A percentile compares a stretch with the other conserved stretches of the same genome.
These are phyloP conservation scores for Bombus affinis DNA, from an alignment of 1,140 invertebrate species.

Conservation along the genomic window DNA sequence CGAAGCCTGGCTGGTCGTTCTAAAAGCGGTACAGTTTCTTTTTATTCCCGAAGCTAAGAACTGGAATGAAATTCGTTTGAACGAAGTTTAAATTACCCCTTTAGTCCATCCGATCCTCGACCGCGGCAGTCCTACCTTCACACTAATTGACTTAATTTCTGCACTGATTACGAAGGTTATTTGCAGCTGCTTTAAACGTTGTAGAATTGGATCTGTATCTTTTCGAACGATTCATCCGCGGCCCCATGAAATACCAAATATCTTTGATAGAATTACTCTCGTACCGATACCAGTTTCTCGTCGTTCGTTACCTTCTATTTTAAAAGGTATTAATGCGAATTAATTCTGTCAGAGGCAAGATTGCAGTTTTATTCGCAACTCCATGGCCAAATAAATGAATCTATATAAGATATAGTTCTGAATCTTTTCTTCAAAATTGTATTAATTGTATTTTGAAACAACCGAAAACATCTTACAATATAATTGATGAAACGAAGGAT, in stretches of 20 bases:
- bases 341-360: neutral
- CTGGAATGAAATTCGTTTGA: slow-evolving; percentile 50
- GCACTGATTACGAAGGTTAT: slow-evolving; percentile 61
- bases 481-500: neutral
- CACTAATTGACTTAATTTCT: slow-evolving; percentile 66
- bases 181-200: slow-evolving; percentile 54
- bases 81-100: slow-evolving; percentile 63
- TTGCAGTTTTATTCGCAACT: neutral
- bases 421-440: neutral
- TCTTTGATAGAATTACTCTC: slow-evolving; percentile 31
- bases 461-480: neutral
- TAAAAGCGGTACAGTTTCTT: slow-evolving; percentile 31
- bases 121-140: slow-evolving; percentile 44
- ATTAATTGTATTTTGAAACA: neutral
- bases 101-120: slow-evolving; percentile 41
- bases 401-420: neutral
- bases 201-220: slow-evolving; percentile 25
- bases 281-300: neutral
- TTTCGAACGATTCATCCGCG: slow-evolving; percentile 8
- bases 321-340: neutral
- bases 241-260: slow-evolving; percentile 14
- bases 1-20: neutral
- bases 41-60: slow-evolving; percentile 45
- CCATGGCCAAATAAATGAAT: neutral
- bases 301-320: neutral